These are phyloP conservation scores for Eidolon dupreanum DNA, from an alignment of 2,797 vertebrate genomes.

Conservation along the genomic window DNA sequence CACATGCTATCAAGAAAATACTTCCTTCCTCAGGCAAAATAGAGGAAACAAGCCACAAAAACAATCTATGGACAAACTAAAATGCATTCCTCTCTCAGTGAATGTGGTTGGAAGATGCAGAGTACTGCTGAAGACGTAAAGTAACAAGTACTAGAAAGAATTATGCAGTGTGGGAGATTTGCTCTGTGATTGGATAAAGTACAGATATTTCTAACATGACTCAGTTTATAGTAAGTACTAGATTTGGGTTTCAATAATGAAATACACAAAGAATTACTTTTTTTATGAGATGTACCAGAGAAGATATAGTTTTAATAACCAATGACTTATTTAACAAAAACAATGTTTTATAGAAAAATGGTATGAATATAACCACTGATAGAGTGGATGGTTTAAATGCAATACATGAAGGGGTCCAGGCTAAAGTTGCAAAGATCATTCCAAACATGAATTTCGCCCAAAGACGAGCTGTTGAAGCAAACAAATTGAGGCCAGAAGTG, in stretches of 20 bases:
- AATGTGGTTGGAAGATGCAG: not conserved
- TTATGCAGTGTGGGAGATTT: not conserved
- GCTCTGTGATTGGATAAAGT: not conserved
- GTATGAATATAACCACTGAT: not conserved
- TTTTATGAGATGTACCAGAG: constrained; percentile 58
- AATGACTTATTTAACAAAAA: constrained; percentile 71
- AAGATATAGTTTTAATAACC: constrained; percentile 63
- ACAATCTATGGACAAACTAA: constrained; percentile 21
- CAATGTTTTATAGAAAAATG: constrained; percentile 57
- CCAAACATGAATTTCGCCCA: not conserved
- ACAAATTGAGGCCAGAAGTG: not conserved
- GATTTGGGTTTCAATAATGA: constrained; percentile 49
- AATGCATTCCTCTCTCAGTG: constrained; percentile 48
- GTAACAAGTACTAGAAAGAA: not conserved
- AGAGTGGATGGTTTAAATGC: not conserved
- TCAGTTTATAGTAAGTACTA: not conserved
- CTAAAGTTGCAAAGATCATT: not conserved
- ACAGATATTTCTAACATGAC: not conserved
- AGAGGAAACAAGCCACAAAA: constrained; percentile 32
- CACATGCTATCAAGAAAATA: constrained; percentile 21
- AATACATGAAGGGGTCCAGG: not conserved
- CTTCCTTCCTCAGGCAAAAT: constrained; percentile 41
- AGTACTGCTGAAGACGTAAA: not conserved
- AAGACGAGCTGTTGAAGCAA: not conserved
- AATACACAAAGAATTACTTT: constrained; percentile 64